Evolutionary conservation across 2,113 vertebrate genomes (phyloP), one percentile per base, ranked within the genome.

Genomic region (Ursus arctos): DNA sequence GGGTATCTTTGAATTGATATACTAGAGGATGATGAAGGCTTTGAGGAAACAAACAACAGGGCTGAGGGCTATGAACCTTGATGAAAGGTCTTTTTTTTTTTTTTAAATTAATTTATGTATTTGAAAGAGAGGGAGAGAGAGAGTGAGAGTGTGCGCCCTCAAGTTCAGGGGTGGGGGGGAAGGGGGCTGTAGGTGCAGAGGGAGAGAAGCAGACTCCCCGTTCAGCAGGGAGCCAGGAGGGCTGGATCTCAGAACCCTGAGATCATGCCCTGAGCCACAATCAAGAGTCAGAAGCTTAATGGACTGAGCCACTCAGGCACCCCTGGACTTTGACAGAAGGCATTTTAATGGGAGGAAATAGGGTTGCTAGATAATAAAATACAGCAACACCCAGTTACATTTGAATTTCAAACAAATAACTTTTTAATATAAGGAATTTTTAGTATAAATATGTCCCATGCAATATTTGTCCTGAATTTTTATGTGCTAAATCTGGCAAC

Each of bases 391-490:
- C n/a, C 19, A 86, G 28, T 51, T 91, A 85, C 11, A 82, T 71
- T 10, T 95, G 71, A 96, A 91, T 86, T 76, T 95, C 85, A 80
- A 79, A 82, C 31, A 72, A 57, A 72, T 16, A 95, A 76, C 10
- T 67, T 84, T 72, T 83, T 24, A 72, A 33, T 28, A 88, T 72
- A 79, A 94, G 88, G 74, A 47, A 31, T 19, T 49, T 91, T 57
- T 81, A 83, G 16, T 89, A 83, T 53, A 95, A 91, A 7, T 61
- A 94, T 69, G n/a, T 55, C 26, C 76, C 59, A 76, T 7, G 33
- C 7, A 96, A 53, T 81, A 88, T 80, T 55, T 91, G 26, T 69
- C 36, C 51, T 85, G 3, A 51, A 79, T 96, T 93, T 87, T 89
- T 84, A 82, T 71, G 72, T 91, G 71, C 59, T 95, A 91, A 88